Conservation (phyloP, 1,140 invertebrate species). For the Orussus abietinus region DNA sequence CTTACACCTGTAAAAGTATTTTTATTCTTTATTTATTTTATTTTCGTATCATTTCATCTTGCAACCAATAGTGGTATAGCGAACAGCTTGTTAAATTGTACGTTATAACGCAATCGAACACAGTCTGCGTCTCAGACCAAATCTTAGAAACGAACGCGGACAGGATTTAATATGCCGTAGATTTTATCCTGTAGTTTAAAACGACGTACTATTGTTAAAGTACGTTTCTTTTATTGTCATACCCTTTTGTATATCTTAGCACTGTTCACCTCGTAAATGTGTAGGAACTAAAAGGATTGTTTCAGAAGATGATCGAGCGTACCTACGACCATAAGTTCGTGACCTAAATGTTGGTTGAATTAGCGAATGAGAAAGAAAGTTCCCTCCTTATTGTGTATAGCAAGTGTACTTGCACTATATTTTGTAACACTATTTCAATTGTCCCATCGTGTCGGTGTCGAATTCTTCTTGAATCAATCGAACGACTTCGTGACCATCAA, state of each 20-base stretch:
- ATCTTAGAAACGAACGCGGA: too few species aligned
- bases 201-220: too few species aligned
- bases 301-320: too few species aligned
- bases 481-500: slow-evolving; percentile 21
- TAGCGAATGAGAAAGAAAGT: slow-evolving; percentile 11
- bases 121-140: neutral
- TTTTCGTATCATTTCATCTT: slow-evolving; percentile 9
- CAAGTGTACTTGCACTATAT: slow-evolving; percentile 46
- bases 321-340: neutral
- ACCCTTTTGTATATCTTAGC: too few species aligned
- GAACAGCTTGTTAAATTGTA: slow-evolving; percentile 26
- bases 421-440: slow-evolving; percentile 48
- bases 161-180: too few species aligned
- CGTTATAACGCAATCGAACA: neutral
- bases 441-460: slow-evolving; percentile 22
- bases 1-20: too few species aligned
- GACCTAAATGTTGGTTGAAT: slow-evolving; percentile 3
- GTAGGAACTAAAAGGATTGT: too few species aligned
- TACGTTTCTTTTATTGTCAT: too few species aligned
- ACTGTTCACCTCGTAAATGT: too few species aligned
- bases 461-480: neutral
- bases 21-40: slow-evolving; percentile 16
- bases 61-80: slow-evolving; percentile 23
- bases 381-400: slow-evolving; percentile 43
- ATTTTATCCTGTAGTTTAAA: too few species aligned